phyloP scores from a whole-genome alignment of 1,140 invertebrate species.

The Phocides pigmalion region DNA sequence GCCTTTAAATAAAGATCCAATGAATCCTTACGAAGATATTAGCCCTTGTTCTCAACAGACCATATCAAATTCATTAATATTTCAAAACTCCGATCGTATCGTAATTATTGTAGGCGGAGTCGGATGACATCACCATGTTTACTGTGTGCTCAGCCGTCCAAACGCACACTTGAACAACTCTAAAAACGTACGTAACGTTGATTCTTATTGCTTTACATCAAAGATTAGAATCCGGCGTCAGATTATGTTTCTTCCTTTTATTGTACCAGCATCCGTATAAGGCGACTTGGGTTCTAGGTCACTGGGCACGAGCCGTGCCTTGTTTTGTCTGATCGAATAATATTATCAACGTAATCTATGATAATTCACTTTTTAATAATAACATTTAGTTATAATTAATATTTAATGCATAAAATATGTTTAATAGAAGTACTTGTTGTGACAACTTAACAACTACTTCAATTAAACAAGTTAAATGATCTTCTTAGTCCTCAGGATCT shows the following conservation, averaged over 20 bases:
- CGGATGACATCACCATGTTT: constrained; percentile 65
- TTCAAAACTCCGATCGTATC: constrained; percentile 34
- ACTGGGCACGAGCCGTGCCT: constrained; percentile 51
- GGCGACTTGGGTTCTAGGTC: constrained; percentile 57
- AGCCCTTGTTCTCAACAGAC: constrained; percentile 26
- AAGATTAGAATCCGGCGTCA: constrained; percentile 14
- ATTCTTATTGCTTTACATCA: constrained; percentile 27
- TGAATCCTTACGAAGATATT: background rate
- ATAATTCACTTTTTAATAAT: too few relatives aligned
- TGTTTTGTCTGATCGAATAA: constrained; percentile 44
- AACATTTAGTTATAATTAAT: too few relatives aligned
- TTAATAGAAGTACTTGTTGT: too few relatives aligned
- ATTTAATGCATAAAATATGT: too few relatives aligned
- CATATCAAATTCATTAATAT: constrained; percentile 31
- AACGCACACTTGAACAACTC: constrained; percentile 46
- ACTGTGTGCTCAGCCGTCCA: constrained; percentile 42
- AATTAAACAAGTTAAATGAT: too few relatives aligned
- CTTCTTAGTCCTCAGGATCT: too few relatives aligned
- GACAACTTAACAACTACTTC: too few relatives aligned
- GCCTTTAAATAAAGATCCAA: background rate
- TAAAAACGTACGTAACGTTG: constrained; percentile 5
- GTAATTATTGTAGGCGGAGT: constrained; percentile 53
- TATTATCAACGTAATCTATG: constrained; percentile 5
- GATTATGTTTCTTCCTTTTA: background rate
- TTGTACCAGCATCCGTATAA: constrained; percentile 26